phyloP scores from a whole-genome alignment of 2,888 invertebrate species.

The Yponomeuta cagnagella region DNA sequence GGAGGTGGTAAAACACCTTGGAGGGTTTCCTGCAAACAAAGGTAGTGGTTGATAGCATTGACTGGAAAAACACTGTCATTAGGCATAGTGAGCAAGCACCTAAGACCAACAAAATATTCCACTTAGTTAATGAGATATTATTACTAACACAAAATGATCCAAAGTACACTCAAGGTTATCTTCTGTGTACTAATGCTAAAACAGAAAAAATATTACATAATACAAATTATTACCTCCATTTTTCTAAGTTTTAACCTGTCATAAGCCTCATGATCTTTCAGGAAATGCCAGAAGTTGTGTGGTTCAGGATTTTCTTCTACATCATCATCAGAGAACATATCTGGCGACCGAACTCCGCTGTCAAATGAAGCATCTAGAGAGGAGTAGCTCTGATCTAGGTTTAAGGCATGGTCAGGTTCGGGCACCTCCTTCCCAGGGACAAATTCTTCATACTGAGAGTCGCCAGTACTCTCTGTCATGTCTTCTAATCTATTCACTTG shows the following conservation, averaged over 20 bases:
- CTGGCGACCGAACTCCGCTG: conserved; percentile 76
- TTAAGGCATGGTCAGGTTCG: conserved; percentile 29
- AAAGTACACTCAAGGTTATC: no score
- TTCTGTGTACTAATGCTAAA: no score
- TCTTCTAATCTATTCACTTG: conserved; percentile 38
- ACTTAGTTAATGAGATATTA: no score
- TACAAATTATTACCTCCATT: conserved; percentile 45
- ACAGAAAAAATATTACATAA: not conserved
- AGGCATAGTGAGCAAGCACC: not conserved
- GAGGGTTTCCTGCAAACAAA: conserved; percentile 72
- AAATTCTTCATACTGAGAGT: conserved; percentile 50
- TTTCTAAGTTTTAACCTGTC: conserved; percentile 58
- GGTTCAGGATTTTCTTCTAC: conserved; percentile 28
- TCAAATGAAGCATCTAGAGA: conserved; percentile 66
- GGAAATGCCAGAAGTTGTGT: conserved; percentile 56
- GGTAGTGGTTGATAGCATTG: conserved; percentile 8
- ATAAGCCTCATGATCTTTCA: conserved; percentile 55
- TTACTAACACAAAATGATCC: no score
- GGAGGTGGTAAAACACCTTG: conserved; percentile 85
- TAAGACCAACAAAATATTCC: no score
- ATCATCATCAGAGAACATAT: conserved; percentile 80
- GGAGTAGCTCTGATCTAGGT: conserved; percentile 51
- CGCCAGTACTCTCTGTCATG: conserved; percentile 46
- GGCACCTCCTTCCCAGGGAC: conserved; percentile 34
- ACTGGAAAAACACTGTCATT: not conserved